Evolutionary conservation across 2,888 invertebrate genomes (phyloP).

Genomic region (Andricus quercusramuli): DNA sequence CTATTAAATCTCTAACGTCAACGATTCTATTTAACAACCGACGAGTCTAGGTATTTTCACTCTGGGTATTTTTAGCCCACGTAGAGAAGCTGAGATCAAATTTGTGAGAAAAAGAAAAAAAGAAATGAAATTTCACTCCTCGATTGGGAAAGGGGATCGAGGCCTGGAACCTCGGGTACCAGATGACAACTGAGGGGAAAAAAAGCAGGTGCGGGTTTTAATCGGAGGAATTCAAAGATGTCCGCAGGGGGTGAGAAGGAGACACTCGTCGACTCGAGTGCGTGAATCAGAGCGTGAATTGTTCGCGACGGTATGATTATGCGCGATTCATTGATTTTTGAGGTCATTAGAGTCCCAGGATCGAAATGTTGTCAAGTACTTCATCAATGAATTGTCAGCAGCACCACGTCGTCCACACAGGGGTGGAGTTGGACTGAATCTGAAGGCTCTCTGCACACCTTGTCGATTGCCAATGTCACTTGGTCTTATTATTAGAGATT

Average conservation of each 20-base stretch:
- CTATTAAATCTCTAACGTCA: neutral
- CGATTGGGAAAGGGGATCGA: neutral
- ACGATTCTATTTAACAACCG: conserved; percentile 3
- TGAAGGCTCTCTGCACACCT: conserved; percentile 22
- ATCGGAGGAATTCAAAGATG: conserved; percentile 27
- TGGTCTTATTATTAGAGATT: conserved; percentile 37
- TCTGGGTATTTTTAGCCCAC: conserved; percentile 17
- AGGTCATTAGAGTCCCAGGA: conserved; percentile 6
- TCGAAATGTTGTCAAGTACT: conserved; percentile 5
- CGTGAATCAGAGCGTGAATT: neutral
- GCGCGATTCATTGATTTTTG: conserved; percentile 12
- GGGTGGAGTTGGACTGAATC: conserved; percentile 4
- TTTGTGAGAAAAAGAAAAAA: neutral
- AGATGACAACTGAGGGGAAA: neutral
- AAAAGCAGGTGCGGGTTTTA: neutral
- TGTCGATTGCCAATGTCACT: conserved; percentile 49
- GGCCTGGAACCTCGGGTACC: neutral
- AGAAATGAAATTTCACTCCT: neutral
- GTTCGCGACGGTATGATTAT: neutral
- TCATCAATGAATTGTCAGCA: neutral
- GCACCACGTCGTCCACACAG: neutral
- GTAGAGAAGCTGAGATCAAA: neutral
- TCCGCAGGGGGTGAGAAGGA: conserved; percentile 8
- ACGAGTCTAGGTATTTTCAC: neutral
- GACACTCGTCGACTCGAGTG: neutral